Percentiles rank a stretch among this genome's conserved stretches.
Evolutionary conservation across 2,888 invertebrate genomes (phyloP).

Genomic region (Oscheius myriophilus): DNA sequence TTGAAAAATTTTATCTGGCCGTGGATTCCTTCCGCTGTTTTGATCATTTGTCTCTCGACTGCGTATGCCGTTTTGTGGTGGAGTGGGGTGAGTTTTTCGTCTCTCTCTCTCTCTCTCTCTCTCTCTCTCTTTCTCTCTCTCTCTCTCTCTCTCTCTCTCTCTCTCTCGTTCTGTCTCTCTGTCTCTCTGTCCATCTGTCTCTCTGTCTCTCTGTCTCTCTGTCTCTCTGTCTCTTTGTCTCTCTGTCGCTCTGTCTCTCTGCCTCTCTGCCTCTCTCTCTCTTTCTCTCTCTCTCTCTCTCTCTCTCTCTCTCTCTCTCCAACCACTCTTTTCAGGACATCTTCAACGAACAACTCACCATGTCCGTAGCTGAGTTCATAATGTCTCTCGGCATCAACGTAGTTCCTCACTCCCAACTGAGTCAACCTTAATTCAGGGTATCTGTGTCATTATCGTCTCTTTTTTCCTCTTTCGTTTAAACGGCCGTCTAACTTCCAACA

Average conservation of each 20-base stretch:
- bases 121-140: not conserved
- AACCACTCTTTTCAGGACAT: constrained; percentile 49
- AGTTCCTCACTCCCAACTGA: not conserved
- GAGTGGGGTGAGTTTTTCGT: constrained; percentile 51
- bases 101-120: not conserved
- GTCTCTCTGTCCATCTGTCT: not conserved
- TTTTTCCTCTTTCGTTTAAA: constrained; percentile 64
- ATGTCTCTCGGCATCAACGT: constrained; percentile 61
- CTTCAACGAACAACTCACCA: constrained; percentile 67
- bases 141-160: not conserved
- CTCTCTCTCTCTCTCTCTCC: not conserved
- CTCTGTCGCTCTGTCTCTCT: not conserved
- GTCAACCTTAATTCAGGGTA: constrained; percentile 45
- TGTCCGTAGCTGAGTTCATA: constrained; percentile 67
- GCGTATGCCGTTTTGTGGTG: constrained; percentile 68
- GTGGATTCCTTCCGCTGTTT: constrained; percentile 61
- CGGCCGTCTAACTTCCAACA: constrained; percentile 57
- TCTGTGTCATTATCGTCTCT: constrained; percentile 60
- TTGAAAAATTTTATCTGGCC: constrained; percentile 57
- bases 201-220: not conserved
- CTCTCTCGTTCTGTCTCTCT: not conserved
- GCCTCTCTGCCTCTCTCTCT: not conserved
- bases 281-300: not conserved
- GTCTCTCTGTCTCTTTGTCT: not conserved
- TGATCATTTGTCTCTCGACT: constrained; percentile 60